Conservation (phyloP, 2,888 invertebrate species). For the Lycophotia porphyrea region DNA sequence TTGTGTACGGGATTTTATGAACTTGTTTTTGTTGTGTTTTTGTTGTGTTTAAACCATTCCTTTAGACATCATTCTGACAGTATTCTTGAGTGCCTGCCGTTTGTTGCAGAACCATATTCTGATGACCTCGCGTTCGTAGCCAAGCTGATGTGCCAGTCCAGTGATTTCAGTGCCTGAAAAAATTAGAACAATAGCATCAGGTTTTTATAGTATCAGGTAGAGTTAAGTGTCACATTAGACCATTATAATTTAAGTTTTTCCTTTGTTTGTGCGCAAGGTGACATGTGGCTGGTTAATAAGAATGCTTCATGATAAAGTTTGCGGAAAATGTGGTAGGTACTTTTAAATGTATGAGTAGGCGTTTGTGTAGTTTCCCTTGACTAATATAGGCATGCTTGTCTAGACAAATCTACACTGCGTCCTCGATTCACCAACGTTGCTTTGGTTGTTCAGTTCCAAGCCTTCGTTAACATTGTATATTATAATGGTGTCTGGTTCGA, state of each 20-base stretch:
- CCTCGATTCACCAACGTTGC: background rate
- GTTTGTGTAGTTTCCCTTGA: background rate
- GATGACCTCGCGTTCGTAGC: constrained; percentile 99
- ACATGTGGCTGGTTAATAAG: constrained; percentile 7
- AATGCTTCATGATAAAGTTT: constrained; percentile 4
- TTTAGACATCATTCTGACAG: constrained; percentile 98
- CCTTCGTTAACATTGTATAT: background rate
- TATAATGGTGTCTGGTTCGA: background rate
- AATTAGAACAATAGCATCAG: constrained; percentile 52
- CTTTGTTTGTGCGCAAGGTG: constrained; percentile 17
- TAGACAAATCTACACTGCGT: background rate
- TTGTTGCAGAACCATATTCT: constrained; percentile 99
- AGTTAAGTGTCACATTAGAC: constrained; percentile 9
- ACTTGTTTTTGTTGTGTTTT: constrained; percentile 18
- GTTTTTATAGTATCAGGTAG: constrained; percentile 24
- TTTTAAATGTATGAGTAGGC: background rate
- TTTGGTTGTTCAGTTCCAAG: background rate
- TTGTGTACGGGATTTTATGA: constrained; percentile 43
- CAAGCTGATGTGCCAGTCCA: constrained; percentile 97
- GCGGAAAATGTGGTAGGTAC: background rate
- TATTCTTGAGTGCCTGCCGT: constrained; percentile 98
- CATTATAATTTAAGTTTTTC: constrained; percentile 13
- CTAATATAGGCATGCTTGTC: background rate
- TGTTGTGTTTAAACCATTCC: constrained; percentile 92
- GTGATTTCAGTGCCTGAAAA: constrained; percentile 98